Evolutionary conservation across 2,888 invertebrate species (phyloP).

Genomic region (Nipponacmea schrenckii): DNA sequence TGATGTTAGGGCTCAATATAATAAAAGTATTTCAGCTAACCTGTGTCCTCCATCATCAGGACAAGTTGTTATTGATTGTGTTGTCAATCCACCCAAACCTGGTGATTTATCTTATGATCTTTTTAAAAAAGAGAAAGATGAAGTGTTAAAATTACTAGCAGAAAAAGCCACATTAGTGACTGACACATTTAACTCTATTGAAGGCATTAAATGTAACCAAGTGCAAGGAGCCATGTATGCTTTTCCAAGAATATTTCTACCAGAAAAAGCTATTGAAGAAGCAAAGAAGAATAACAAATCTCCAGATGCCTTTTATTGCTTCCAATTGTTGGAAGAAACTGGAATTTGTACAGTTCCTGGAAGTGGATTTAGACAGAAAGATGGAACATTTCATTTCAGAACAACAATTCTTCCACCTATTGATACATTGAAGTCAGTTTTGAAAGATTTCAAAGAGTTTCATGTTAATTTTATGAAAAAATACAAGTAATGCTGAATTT

Average conservation of each 20-base stretch:
- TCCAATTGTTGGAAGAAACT: constrained; percentile 84
- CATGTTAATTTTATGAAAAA: constrained; percentile 83
- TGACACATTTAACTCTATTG: constrained; percentile 88
- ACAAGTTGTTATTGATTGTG: constrained; percentile 85
- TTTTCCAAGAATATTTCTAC: constrained; percentile 87
- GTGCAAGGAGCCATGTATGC: constrained; percentile 98
- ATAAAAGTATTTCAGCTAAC: constrained; percentile 84
- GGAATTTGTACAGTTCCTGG: constrained; percentile 92
- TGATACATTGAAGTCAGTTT: constrained; percentile 82
- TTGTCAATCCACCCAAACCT: constrained; percentile 85
- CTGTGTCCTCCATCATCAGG: constrained; percentile 93
- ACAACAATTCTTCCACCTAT: constrained; percentile 94
- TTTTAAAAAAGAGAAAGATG: constrained; percentile 75
- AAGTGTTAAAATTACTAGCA: constrained; percentile 80
- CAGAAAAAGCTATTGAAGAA: constrained; percentile 83
- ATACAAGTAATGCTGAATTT: constrained; percentile 63
- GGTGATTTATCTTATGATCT: constrained; percentile 80
- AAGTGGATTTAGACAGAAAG: constrained; percentile 92
- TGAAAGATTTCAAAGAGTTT: constrained; percentile 83
- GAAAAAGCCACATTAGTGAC: constrained; percentile 85
- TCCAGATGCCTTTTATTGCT: constrained; percentile 94
- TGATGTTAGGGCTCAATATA: constrained; percentile 74
- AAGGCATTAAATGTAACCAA: constrained; percentile 87
- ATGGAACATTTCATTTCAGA: constrained; percentile 93
- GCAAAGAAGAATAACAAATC: constrained; percentile 76